These are phyloP conservation scores for Drosophila dives DNA, from an alignment of 2,888 invertebrate species.

Conservation along the genomic window DNA sequence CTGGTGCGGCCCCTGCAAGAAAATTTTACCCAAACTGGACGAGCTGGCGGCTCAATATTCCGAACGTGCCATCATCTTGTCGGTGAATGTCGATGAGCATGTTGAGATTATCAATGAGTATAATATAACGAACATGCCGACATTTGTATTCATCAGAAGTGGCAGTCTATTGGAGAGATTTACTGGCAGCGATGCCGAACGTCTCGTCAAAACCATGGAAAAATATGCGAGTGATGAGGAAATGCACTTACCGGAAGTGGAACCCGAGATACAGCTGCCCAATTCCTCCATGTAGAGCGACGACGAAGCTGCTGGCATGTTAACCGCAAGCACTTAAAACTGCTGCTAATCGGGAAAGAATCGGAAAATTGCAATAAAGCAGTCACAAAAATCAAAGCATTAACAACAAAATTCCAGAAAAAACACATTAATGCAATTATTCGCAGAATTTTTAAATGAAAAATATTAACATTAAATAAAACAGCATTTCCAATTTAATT, in stretches of 20 bases:
- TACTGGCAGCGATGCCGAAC: conserved; percentile 91
- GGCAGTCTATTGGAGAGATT: conserved; percentile 89
- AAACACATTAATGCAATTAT: not conserved
- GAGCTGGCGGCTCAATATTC: conserved; percentile 88
- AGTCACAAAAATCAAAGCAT: conserved; percentile 7
- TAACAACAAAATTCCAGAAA: not conserved
- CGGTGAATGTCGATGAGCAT: conserved; percentile 93
- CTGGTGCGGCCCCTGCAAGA: conserved; percentile 97
- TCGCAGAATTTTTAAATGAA: not conserved
- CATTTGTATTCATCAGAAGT: conserved; percentile 93
- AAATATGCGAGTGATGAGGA: conserved; percentile 84
- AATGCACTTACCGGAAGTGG: conserved; percentile 14
- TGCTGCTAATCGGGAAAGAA: conserved; percentile 14
- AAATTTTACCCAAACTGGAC: conserved; percentile 92
- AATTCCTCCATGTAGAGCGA: conserved; percentile 17
- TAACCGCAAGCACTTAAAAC: not conserved
- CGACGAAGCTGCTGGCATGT: conserved; percentile 9
- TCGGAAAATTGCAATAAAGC: conserved; percentile 1
- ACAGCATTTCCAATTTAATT: not conserved
- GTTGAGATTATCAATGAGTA: conserved; percentile 92
- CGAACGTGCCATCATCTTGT: conserved; percentile 84
- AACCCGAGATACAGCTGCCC: not conserved
- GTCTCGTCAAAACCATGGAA: conserved; percentile 87
- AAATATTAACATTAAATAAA: not conserved
- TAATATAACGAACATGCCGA: conserved; percentile 94